Conservation (phyloP, 2,797 vertebrate genomes). For the Phoxinus dragarum region DNA sequence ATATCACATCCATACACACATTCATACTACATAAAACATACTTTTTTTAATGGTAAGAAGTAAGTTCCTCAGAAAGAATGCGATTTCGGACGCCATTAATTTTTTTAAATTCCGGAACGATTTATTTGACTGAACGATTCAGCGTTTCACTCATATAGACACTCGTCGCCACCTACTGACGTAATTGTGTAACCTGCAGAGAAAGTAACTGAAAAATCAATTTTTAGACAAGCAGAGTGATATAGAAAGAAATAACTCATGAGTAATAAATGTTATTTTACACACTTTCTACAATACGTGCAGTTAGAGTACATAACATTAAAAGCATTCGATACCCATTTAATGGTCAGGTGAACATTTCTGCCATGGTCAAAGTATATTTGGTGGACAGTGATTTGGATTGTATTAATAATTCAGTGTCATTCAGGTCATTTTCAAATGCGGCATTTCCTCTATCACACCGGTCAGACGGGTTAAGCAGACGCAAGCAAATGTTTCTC, state of each 20-base stretch:
- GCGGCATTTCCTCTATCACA: not conserved
- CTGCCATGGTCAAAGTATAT: not conserved
- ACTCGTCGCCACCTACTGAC: not conserved
- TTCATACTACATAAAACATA: not conserved
- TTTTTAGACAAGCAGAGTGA: not conserved
- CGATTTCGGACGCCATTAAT: not conserved
- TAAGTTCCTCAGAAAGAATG: not conserved
- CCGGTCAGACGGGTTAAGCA: not conserved
- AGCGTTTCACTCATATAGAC: not conserved
- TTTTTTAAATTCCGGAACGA: not conserved
- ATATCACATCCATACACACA: not conserved
- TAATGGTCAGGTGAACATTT: not conserved
- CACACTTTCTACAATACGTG: not conserved
- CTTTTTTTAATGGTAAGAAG: too few relatives aligned
- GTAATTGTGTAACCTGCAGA: not conserved
- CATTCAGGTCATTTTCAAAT: constrained; percentile 23
- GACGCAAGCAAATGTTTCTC: constrained; percentile 8
- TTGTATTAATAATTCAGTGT: not conserved
- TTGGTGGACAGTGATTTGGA: not conserved
- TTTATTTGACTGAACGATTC: not conserved
- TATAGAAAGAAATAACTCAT: not conserved
- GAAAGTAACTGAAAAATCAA: not conserved
- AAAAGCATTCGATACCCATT: not conserved
- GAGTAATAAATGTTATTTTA: not conserved
- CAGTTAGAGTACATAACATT: not conserved